phyloP scores from a whole-genome alignment of 2,113 vertebrate species.

The Hyaena hyaena region DNA sequence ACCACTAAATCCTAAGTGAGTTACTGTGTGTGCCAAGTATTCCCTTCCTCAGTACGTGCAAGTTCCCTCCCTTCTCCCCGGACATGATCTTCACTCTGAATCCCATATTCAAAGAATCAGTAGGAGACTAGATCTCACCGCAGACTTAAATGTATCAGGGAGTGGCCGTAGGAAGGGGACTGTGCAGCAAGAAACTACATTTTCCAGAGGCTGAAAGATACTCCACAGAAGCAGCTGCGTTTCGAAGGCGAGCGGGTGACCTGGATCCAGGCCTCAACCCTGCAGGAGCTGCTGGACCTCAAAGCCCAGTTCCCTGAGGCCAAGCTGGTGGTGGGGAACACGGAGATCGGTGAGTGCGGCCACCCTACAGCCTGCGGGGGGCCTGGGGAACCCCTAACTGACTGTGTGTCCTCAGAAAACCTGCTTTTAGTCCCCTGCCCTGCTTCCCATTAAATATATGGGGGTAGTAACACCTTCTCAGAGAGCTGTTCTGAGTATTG shows the following conservation, averaged over 20 bases:
- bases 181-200: background rate
- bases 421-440: too few relatives aligned
- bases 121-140: background rate
- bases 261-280: constrained; percentile 93
- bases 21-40: too few relatives aligned
- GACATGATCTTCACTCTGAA: background rate
- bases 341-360: constrained; percentile 94
- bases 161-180: background rate
- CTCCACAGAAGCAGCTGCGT: constrained; percentile 82
- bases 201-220: constrained; percentile 87
- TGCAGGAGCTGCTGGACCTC: constrained; percentile 89
- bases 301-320: constrained; percentile 91
- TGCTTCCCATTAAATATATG: too few relatives aligned
- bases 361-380: too few relatives aligned
- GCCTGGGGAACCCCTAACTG: too few relatives aligned
- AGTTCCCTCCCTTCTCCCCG: fast-evolving
- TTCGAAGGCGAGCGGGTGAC: constrained; percentile 91
- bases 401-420: too few relatives aligned
- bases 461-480: too few relatives aligned
- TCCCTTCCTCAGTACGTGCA: fast-evolving
- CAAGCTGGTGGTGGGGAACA: constrained; percentile 96
- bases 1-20: background rate
- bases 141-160: background rate
- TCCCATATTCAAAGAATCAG: background rate
- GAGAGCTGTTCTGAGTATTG: too few relatives aligned